Conservation (phyloP, 2,888 invertebrate genomes). For the Autographa gamma region DNA sequence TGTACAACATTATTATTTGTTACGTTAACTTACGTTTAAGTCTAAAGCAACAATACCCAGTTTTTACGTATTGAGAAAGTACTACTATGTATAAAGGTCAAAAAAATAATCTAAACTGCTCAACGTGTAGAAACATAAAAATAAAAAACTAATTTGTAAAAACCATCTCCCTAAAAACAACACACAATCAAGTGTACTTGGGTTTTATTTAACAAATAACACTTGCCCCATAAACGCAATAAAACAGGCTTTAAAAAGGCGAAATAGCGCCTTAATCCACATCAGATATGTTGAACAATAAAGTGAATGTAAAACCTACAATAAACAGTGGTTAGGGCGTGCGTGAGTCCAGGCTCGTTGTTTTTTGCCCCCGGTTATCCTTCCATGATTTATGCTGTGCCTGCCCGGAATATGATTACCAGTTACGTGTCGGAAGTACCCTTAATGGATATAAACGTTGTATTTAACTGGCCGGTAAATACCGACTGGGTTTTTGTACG, state of each 20-base stretch:
- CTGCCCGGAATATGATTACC: conserved; percentile 86
- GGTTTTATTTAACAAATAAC: conserved; percentile 20
- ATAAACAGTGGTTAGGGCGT: conserved; percentile 81
- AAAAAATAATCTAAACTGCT: not conserved
- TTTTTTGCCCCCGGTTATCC: conserved; percentile 83
- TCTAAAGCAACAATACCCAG: not conserved
- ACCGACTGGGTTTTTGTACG: conserved; percentile 67
- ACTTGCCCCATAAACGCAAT: conserved; percentile 26
- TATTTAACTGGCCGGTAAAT: conserved; percentile 80
- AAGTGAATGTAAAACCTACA: conserved; percentile 76
- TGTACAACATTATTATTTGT: not conserved
- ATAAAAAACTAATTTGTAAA: not conserved
- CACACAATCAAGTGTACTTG: conserved; percentile 8
- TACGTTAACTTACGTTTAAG: not conserved
- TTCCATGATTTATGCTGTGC: conserved; percentile 84
- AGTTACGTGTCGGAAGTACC: conserved; percentile 83
- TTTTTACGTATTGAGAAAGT: not conserved
- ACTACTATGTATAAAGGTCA: not conserved
- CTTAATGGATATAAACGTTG: conserved; percentile 87
- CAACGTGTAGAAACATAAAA: not conserved
- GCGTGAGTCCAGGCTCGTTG: conserved; percentile 73
- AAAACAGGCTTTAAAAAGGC: conserved; percentile 41
- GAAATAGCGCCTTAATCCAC: conserved; percentile 62
- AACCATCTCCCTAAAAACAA: not conserved
- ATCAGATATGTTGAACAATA: conserved; percentile 73